phyloP scores from a whole-genome alignment of 2,797 vertebrate genomes.

The Furcifer pardalis region DNA sequence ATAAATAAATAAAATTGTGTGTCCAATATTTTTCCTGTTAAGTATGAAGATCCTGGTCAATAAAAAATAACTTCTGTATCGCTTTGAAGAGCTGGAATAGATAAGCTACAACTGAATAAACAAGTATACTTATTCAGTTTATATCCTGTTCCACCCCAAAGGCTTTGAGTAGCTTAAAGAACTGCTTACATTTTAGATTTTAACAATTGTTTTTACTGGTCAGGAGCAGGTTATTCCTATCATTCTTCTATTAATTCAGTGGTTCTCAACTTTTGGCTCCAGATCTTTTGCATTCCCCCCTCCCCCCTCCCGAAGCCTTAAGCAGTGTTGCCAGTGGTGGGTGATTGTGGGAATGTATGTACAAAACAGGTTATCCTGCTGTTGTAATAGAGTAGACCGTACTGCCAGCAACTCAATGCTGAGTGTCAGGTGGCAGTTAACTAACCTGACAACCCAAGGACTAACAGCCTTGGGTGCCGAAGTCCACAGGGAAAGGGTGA shows the following conservation, averaged over 20 bases:
- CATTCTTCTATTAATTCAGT: conserved; percentile 9
- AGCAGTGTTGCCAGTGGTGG: no score
- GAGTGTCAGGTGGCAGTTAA: no score
- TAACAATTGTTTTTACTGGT: neutral
- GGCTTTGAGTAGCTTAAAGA: neutral
- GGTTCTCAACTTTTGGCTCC: no score
- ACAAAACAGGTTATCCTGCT: no score
- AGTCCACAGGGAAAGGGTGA: no score
- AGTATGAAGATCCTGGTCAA: conserved; percentile 22
- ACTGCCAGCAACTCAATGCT: no score
- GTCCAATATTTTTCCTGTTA: neutral
- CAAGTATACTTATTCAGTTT: neutral
- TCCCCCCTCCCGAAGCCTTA: no score
- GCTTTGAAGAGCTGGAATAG: conserved; percentile 28
- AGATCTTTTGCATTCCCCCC: no score
- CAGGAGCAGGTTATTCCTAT: neutral
- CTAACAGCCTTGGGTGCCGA: no score
- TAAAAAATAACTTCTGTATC: conserved; percentile 33
- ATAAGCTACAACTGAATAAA: neutral
- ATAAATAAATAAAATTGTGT: neutral
- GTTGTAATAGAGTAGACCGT: no score
- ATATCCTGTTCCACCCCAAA: neutral
- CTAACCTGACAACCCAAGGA: no score
- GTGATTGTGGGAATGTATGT: no score
- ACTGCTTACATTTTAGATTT: neutral